Base-by-base conservation (phyloP, 2,888 invertebrate genomes). In the Eutolmus rufibarbis region DNA sequence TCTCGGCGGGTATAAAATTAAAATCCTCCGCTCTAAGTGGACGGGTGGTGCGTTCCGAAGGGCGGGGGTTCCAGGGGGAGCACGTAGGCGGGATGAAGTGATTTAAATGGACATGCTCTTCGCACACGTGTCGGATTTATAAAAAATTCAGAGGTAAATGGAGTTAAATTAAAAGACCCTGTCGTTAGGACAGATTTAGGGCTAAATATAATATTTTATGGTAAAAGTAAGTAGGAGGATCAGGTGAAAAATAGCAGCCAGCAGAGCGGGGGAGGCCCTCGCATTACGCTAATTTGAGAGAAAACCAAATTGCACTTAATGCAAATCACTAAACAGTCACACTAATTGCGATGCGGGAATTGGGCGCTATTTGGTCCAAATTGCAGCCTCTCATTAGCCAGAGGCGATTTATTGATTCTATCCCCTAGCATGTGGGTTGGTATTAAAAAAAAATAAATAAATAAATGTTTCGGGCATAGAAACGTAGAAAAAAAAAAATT, bases 331-430 rank as follows among this genome's bases (percentile, higher is more conserved):
- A 81, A 81, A 81, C 81, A 81, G 31, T 51, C 81, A 56, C 81
- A 51, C 56, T 81, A 56, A 81, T 81, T 81, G 81, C 81, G 46
- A 81, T 81, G 81, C 81, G 81, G 81, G 81, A 81, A 81, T 81
- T n/a, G 31, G 34, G 31, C 56, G 56, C 51, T 81, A 81, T 81
- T 43, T 23, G 8, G 23, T 9, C 51, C 56, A n/a, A 56, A 31
- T 51, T 51, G 81, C 14, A 31, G 51, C 81, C 81, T 51, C 51
- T 56, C 56, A 81, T 81, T 81, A 81, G 81, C 34, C 51, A 16
- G 12, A 31, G 81, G 66, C n/a, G 51, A 78, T 81, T 81, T 81
- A 81, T 81, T 81, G 81, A 81, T 81, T 81, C 56, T 56, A 31
- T 34, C 34, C 16, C 51, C 51, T 56, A 81, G 43, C 31, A 81